phyloP scores from a whole-genome alignment of 2,888 invertebrate species.

The Campopleginae sp. region DNA sequence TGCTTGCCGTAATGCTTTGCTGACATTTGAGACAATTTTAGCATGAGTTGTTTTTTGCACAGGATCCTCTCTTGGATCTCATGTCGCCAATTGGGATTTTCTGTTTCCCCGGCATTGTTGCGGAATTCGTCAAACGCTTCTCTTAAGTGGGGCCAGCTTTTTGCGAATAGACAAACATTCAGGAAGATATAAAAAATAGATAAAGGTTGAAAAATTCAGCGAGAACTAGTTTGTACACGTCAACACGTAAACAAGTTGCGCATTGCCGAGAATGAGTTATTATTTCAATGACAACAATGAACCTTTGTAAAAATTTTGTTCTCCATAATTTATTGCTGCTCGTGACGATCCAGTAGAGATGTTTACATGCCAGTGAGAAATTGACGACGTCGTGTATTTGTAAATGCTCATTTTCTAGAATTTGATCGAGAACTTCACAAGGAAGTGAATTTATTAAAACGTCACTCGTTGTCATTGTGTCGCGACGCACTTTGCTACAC shows the following conservation, averaged over 20 bases:
- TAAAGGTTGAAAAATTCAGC: neutral
- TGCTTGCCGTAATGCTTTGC: conserved; percentile 83
- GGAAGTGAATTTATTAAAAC: conserved; percentile 77
- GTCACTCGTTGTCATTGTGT: conserved; percentile 74
- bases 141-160: conserved; percentile 84
- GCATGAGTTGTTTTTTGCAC: conserved; percentile 78
- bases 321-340: conserved; percentile 85
- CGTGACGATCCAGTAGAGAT: conserved; percentile 84
- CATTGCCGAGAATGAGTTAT: neutral
- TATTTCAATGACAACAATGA: conserved; percentile 47
- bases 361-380: conserved; percentile 86
- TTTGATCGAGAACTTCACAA: conserved; percentile 78
- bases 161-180: neutral
- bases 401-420: conserved; percentile 76
- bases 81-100: conserved; percentile 80
- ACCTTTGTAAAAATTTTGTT: conserved; percentile 84
- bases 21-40: conserved; percentile 84
- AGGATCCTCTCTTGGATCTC: conserved; percentile 81
- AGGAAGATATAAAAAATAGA: conserved; percentile 17
- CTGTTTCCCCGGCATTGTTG: conserved; percentile 54
- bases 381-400: conserved; percentile 84
- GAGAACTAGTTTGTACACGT: neutral
- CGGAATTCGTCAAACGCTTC: conserved; percentile 79
- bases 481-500: neutral
- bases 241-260: neutral